These are phyloP conservation scores for Platorchestia sp. DNA, from an alignment of 1,140 invertebrate genomes.

Conservation along the genomic window DNA sequence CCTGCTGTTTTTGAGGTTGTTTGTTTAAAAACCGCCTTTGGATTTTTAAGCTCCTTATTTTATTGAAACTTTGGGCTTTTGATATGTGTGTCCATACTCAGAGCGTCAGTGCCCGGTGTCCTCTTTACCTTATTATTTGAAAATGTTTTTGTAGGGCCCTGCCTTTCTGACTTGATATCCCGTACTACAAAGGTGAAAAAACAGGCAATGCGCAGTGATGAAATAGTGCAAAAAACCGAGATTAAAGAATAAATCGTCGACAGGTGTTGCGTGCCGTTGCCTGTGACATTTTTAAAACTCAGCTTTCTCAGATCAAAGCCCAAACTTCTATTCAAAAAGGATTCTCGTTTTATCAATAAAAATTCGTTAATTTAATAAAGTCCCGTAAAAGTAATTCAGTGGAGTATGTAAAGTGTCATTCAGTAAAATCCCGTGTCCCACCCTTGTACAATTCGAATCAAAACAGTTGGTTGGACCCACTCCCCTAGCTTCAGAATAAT, in stretches of 20 bases:
- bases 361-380: too few relatives aligned
- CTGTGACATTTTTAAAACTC: not conserved
- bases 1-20: not conserved
- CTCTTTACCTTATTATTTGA: not conserved
- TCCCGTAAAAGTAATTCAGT: too few relatives aligned
- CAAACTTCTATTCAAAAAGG: not conserved
- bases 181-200: not conserved
- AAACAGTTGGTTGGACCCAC: too few relatives aligned
- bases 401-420: too few relatives aligned
- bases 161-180: not conserved
- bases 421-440: not conserved
- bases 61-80: not conserved
- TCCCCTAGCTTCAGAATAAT: too few relatives aligned
- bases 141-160: not conserved
- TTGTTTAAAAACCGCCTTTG: not conserved
- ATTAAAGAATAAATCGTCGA: not conserved
- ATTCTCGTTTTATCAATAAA: not conserved
- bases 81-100: not conserved
- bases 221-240: not conserved
- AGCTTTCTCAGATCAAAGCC: not conserved
- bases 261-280: not conserved
- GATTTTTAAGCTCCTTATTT: not conserved
- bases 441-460: not conserved
- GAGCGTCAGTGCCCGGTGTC: not conserved
- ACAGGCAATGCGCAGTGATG: not conserved